A percentile compares a stretch with the other conserved stretches of the same genome.
phyloP scores from a whole-genome alignment of 1,140 invertebrate genomes.

The Physella acuta region DNA sequence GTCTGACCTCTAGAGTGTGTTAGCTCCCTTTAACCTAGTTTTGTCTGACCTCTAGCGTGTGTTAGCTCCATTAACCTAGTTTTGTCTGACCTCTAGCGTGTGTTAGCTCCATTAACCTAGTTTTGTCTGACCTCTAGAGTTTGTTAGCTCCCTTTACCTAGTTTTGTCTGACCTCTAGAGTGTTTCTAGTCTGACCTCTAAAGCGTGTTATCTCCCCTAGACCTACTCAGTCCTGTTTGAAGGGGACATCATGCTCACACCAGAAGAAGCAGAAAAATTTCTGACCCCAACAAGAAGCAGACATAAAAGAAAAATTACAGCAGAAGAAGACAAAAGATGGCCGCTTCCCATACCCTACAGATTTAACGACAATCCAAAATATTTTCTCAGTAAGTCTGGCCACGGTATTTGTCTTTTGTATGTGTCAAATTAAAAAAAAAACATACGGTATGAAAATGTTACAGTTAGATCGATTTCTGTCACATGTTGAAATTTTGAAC shows the following conservation, averaged over 20 bases:
- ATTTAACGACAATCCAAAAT: constrained; percentile 25
- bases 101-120: neutral
- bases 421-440: no score
- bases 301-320: constrained; percentile 29
- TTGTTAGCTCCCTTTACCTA: neutral
- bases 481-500: no score
- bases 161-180: neutral
- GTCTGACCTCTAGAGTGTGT: no score
- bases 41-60: neutral
- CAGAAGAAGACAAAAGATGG: constrained; percentile 28
- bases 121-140: neutral
- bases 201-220: neutral
- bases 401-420: no score
- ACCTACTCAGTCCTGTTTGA: constrained; percentile 26
- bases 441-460: no score
- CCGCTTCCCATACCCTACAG: constrained; percentile 32
- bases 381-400: constrained; percentile 24
- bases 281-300: constrained; percentile 14
- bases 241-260: constrained; percentile 30
- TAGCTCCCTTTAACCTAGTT: no score
- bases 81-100: neutral
- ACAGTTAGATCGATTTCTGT: no score
- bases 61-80: neutral
- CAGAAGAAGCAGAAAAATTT: constrained; percentile 22
- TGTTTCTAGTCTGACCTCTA: neutral